phyloP scores from a whole-genome alignment of 2,888 invertebrate species.

The Drosophila rellima region DNA sequence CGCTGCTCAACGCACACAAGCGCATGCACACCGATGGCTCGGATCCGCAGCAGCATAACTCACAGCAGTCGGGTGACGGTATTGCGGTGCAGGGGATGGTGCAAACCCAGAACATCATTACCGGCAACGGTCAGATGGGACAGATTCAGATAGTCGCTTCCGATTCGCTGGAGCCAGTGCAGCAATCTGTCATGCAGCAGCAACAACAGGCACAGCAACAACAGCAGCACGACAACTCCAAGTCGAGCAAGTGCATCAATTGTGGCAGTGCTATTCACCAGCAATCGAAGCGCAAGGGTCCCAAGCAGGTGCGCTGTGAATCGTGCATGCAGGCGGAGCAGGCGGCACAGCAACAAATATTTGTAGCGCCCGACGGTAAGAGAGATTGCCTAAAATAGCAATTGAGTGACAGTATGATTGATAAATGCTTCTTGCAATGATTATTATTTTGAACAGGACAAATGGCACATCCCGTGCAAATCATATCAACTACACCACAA shows the following conservation, averaged over 20 bases:
- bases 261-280: slow-evolving; percentile 88
- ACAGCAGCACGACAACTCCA: slow-evolving; percentile 77
- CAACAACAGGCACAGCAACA: slow-evolving; percentile 61
- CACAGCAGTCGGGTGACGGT: slow-evolving; percentile 82
- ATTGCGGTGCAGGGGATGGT: slow-evolving; percentile 87
- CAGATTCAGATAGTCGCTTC: slow-evolving; percentile 88
- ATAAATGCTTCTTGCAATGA: background rate
- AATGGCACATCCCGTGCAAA: slow-evolving; percentile 85
- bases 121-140: slow-evolving; percentile 85
- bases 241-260: slow-evolving; percentile 88
- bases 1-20: slow-evolving; percentile 94
- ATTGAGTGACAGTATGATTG: background rate
- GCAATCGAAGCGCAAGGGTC: slow-evolving; percentile 88
- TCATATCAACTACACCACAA: slow-evolving; percentile 80
- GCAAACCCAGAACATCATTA: slow-evolving; percentile 85
- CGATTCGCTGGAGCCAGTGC: slow-evolving; percentile 82
- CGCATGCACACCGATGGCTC: slow-evolving; percentile 90
- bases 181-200: slow-evolving; percentile 72
- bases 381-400: background rate
- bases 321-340: slow-evolving; percentile 88
- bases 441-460: slow-evolving; percentile 85
- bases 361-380: slow-evolving; percentile 89
- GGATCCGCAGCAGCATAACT: slow-evolving; percentile 79
- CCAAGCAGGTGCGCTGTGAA: slow-evolving; percentile 88
- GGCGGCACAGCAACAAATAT: slow-evolving; percentile 86